These are phyloP conservation scores for Molanna angustata DNA, from an alignment of 2,888 invertebrate species.

Conservation along the genomic window DNA sequence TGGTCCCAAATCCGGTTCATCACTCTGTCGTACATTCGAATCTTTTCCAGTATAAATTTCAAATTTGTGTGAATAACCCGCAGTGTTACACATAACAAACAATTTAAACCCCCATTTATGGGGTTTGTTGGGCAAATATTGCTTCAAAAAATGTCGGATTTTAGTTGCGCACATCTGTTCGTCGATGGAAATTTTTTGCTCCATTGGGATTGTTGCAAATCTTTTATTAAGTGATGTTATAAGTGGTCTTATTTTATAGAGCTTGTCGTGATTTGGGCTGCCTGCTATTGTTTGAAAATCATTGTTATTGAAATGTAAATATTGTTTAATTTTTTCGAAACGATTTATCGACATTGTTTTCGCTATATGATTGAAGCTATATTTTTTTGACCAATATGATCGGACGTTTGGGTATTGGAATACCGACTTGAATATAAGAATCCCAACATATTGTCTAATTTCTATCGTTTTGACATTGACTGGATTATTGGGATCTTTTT, in stretches of 20 bases:
- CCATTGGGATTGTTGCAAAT: constrained; percentile 32
- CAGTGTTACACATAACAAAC: constrained; percentile 31
- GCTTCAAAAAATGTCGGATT: constrained; percentile 33
- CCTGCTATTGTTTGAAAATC: not conserved
- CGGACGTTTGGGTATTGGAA: constrained; percentile 15
- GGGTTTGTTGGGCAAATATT: constrained; percentile 34
- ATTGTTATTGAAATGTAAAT: constrained; percentile 8
- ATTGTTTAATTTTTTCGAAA: constrained; percentile 1
- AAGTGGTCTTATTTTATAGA: constrained; percentile 15
- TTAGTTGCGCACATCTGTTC: constrained; percentile 34
- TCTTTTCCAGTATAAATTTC: constrained; percentile 39
- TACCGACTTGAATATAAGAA: constrained; percentile 17
- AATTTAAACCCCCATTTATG: constrained; percentile 36
- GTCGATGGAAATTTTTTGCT: constrained; percentile 29
- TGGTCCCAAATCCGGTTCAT: constrained; percentile 35
- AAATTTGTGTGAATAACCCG: constrained; percentile 35
- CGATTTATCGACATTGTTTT: not conserved
- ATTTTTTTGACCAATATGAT: constrained; percentile 15
- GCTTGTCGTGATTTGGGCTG: constrained; percentile 9
- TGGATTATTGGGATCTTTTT: not conserved
- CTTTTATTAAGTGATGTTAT: constrained; percentile 27
- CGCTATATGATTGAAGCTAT: constrained; percentile 6
- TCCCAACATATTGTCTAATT: not conserved
- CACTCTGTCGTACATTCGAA: constrained; percentile 35
- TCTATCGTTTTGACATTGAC: not conserved